Percentiles rank a stretch among this genome's conserved stretches.
phyloP scores from a whole-genome alignment of 2,888 invertebrate species.

The Pimpla rufipes region DNA sequence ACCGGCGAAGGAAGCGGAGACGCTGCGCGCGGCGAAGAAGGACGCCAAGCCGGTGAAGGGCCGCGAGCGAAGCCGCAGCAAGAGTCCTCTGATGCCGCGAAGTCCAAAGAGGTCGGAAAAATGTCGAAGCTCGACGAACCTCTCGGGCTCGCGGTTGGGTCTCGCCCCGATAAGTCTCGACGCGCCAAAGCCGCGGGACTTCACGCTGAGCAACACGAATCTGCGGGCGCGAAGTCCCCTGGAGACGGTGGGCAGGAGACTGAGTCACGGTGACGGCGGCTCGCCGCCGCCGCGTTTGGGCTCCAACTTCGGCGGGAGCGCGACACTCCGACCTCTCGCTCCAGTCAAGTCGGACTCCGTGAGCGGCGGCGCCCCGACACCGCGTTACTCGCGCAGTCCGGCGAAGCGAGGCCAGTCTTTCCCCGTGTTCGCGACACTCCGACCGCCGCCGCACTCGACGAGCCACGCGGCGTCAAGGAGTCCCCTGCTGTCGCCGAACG shows the following conservation, averaged over 20 bases:
- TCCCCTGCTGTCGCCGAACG: constrained; percentile 82
- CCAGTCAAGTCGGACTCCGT: constrained; percentile 78
- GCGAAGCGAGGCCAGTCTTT: constrained; percentile 84
- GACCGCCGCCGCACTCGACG: constrained; percentile 76
- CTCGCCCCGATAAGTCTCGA: constrained; percentile 80
- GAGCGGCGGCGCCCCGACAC: constrained; percentile 77
- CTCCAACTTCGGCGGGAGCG: constrained; percentile 82
- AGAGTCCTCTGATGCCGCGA: constrained; percentile 81
- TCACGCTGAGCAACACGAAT: constrained; percentile 83
- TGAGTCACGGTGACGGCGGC: constrained; percentile 83
- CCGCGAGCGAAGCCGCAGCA: constrained; percentile 82
- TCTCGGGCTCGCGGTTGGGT: constrained; percentile 80
- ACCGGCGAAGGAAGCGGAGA: constrained; percentile 75
- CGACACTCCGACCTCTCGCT: constrained; percentile 78
- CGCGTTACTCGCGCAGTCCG: constrained; percentile 81
- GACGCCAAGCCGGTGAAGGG: constrained; percentile 76
- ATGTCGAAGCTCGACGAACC: constrained; percentile 82
- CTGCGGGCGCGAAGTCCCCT: constrained; percentile 82
- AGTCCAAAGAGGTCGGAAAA: constrained; percentile 82
- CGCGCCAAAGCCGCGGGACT: constrained; percentile 81
- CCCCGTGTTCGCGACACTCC: constrained; percentile 82
- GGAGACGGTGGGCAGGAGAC: constrained; percentile 82
- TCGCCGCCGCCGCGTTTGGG: constrained; percentile 82
- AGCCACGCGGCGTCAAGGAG: constrained; percentile 76
- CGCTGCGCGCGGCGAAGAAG: constrained; percentile 71